These are phyloP conservation scores for Xenopus tropicalis DNA, from an alignment of 2,113 vertebrate genomes.

Conservation along the genomic window DNA sequence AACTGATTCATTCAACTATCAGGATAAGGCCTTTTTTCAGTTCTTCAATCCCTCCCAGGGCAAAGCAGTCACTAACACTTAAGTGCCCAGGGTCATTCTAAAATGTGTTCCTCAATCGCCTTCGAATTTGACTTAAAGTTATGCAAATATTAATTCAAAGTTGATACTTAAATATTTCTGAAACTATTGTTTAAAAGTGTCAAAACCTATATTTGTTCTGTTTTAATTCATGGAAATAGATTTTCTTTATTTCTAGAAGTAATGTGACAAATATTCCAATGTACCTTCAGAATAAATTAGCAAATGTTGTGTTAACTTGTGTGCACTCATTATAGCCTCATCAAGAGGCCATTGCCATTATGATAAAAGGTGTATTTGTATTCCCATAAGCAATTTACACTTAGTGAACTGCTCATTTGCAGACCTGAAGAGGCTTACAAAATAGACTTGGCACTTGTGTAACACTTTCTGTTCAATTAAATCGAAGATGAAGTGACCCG, in stretches of 20 bases:
- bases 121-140: no score
- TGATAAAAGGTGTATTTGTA: conserved; percentile 41
- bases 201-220: no score
- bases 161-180: no score
- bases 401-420: conserved; percentile 34
- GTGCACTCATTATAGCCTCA: conserved; percentile 41
- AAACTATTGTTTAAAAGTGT: no score
- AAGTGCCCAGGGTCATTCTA: no score
- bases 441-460: conserved; percentile 39
- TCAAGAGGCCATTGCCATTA: conserved; percentile 40
- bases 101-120: no score
- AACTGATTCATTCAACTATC: no score
- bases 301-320: conserved; percentile 40
- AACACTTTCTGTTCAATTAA: conserved; percentile 42
- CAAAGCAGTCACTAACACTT: no score
- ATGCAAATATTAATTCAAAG: no score
- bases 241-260: neutral
- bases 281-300: conserved; percentile 44
- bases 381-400: conserved; percentile 44
- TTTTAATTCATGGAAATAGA: no score
- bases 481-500: conserved; percentile 31
- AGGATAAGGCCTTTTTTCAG: no score
- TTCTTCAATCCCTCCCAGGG: no score
- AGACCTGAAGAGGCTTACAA: conserved; percentile 34
- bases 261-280: conserved; percentile 25